phyloP scores from a whole-genome alignment of 2,888 invertebrate species.

The Xestia rhomboidea region DNA sequence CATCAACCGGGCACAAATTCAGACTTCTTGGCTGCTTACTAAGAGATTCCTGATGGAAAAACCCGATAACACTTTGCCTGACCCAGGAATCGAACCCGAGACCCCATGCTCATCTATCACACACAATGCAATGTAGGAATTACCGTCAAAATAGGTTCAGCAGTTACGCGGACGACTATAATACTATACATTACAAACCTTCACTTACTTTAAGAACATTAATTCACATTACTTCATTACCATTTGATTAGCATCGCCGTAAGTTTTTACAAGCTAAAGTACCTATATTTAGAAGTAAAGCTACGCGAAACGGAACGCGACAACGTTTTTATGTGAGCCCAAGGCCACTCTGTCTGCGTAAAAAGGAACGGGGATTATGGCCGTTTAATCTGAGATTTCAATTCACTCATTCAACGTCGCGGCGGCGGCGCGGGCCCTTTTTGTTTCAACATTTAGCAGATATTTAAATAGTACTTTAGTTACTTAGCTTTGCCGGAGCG shows the following conservation, averaged over 20 bases:
- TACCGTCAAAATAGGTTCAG: background rate
- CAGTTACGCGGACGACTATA: background rate
- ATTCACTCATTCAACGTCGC: conserved; percentile 41
- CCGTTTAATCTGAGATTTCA: conserved; percentile 33
- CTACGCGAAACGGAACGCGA: conserved; percentile 36
- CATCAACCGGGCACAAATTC: no score
- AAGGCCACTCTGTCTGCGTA: conserved; percentile 29
- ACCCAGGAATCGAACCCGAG: no score
- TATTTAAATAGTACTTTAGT: conserved; percentile 18
- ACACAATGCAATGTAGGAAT: no score
- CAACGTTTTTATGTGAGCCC: conserved; percentile 43
- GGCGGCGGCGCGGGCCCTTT: background rate
- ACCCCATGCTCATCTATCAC: no score
- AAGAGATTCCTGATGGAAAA: no score
- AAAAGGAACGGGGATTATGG: conserved; percentile 39
- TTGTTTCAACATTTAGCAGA: conserved; percentile 9
- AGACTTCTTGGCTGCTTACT: no score
- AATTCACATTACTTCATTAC: conserved; percentile 24
- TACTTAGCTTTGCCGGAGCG: background rate
- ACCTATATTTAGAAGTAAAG: conserved; percentile 32
- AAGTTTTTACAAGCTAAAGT: conserved; percentile 29
- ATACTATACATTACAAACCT: background rate
- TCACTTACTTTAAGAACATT: conserved; percentile 7
- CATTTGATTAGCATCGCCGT: conserved; percentile 35
- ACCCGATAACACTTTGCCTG: no score